Base-by-base conservation (phyloP, 1,140 invertebrate genomes). In the Zaprionus taronus region DNA sequence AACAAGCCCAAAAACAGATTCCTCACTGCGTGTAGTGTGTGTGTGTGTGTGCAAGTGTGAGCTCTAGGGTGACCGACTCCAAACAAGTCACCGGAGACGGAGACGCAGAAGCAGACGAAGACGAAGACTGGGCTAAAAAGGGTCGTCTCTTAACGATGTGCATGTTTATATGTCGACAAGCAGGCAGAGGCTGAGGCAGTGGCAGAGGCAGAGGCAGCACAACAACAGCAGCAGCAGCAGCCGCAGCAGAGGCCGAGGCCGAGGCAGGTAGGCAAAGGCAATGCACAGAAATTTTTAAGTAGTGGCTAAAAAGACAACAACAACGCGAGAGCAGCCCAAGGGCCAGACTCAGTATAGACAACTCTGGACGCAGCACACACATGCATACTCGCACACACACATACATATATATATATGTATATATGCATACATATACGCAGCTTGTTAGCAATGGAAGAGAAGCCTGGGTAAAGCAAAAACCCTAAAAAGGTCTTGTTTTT, bases 71-170 rank as follows among this genome's bases (percentile, higher is more conserved):
- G 77, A 79, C 79, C 75, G 67, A 75, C 82, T 84, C 79, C 58
- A 79, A 81, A 79, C 82, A 70, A 85, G 79, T 85, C 82, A 64
- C 49, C 34, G 53, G 51, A 71, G 47, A 36, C 14, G 44, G 17
- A 57, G 24, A 20, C 20, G 56, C 22, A 36, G 47, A 17, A 15
- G 44, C 41, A 24, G 36, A 47, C 41, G 41, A 77, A 24, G 36
- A 47, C 41, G 41, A 77, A 22, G 79, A 44, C 65, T 61, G 64
- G 64, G 65, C 70, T 62, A 62, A 80, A 73, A 73, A 79, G 72
- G 68, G 72, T 83, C 80, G 64, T 49, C 66, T 67, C 81, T 84
- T 84, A 84, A 84, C 82, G 79, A 85, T 85, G 82, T 85, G 82
- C 79, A 85, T 84, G 82, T 85, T 85, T 81, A 85, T 85, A 74